These are phyloP conservation scores for Lycia hirtaria DNA, from an alignment of 2,888 invertebrate genomes.

Conservation along the genomic window DNA sequence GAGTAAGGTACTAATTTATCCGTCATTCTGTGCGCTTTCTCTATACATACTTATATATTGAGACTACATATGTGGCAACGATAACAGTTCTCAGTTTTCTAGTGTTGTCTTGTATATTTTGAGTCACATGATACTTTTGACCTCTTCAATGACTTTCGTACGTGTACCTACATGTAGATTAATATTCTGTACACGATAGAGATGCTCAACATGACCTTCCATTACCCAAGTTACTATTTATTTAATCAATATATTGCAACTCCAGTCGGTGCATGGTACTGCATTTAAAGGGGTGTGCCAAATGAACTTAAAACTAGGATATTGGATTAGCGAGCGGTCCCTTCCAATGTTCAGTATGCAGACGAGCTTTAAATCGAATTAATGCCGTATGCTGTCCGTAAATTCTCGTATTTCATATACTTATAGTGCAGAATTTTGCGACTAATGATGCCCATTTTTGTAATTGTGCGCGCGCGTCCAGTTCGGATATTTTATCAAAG, in stretches of 20 bases:
- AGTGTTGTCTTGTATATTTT: no score
- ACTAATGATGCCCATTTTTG: background rate
- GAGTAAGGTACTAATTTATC: no score
- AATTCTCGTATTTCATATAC: background rate
- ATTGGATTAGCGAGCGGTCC: background rate
- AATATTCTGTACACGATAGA: background rate
- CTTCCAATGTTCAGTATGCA: conserved; percentile 3
- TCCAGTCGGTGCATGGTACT: background rate
- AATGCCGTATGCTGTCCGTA: background rate
- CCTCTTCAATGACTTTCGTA: background rate
- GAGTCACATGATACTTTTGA: background rate
- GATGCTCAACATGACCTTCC: background rate
- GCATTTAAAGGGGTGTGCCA: conserved; percentile 2
- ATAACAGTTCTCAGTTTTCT: no score
- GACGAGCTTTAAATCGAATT: conserved; percentile 7
- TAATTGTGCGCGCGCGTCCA: no score
- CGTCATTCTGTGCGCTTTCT: no score
- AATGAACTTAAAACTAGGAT: conserved; percentile 9
- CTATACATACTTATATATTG: no score
- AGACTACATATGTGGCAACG: no score
- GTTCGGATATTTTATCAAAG: no score
- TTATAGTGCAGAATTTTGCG: background rate
- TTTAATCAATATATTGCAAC: conserved; percentile 5
- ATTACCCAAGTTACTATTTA: background rate
- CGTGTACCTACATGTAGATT: background rate